These are phyloP conservation scores for Matsumyia berberina DNA, from an alignment of 2,888 invertebrate genomes.

Conservation along the genomic window DNA sequence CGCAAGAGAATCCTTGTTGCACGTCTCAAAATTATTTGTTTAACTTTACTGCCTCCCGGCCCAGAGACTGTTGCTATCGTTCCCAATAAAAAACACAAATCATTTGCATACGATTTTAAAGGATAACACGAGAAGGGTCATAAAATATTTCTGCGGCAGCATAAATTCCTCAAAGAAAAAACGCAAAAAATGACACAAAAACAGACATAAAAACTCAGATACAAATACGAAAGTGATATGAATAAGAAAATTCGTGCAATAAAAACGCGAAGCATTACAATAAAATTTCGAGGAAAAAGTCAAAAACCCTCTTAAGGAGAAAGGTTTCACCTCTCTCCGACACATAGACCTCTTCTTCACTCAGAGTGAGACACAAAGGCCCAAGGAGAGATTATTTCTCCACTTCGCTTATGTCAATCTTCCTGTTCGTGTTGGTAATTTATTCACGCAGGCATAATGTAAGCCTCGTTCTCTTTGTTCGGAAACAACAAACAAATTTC, in stretches of 20 bases:
- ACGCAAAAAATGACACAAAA: background rate
- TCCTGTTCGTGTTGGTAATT: conserved; percentile 22
- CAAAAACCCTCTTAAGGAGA: background rate
- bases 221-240: conserved; percentile 7
- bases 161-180: conserved; percentile 1
- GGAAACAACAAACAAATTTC: conserved; percentile 21
- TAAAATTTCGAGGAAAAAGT: background rate
- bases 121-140: background rate
- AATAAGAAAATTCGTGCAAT: conserved; percentile 2
- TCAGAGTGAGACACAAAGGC: background rate
- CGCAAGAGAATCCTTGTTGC: too few species aligned
- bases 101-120: background rate
- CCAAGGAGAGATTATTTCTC: background rate
- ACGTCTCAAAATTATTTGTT: too few species aligned
- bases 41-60: background rate
- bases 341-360: background rate
- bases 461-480: background rate
- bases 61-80: conserved; percentile 8
- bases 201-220: conserved; percentile 11
- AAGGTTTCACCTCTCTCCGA: background rate
- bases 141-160: background rate
- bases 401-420: conserved; percentile 4
- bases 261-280: conserved; percentile 8
- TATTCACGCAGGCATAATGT: conserved; percentile 30
- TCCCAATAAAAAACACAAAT: background rate